phyloP scores from a whole-genome alignment of 1,140 invertebrate genomes.

The Aculops lycopersici region DNA sequence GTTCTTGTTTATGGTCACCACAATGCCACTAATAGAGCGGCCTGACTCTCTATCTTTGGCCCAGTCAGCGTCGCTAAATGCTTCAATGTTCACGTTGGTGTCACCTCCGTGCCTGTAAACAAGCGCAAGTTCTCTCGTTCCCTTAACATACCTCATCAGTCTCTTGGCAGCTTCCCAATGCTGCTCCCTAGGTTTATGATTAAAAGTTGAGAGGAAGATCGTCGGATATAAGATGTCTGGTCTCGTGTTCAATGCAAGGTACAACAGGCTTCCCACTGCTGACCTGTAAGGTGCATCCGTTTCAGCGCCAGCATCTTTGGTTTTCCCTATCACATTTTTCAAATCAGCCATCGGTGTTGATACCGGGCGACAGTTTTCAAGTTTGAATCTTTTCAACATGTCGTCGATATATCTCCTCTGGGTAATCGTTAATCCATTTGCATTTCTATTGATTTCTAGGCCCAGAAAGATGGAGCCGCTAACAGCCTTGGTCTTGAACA shows the following conservation, averaged over 20 bases:
- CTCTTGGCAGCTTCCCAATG: conserved; percentile 14
- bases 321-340: not conserved
- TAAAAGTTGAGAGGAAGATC: conserved; percentile 18
- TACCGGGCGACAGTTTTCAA: conserved; percentile 11
- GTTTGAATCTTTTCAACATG: conserved; percentile 10
- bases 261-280: conserved; percentile 14
- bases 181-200: conserved; percentile 1
- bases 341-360: conserved; percentile 12
- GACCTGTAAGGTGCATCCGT: conserved; percentile 10
- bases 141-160: conserved; percentile 9
- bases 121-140: conserved; percentile 12
- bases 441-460: conserved; percentile 2
- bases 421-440: conserved; percentile 1
- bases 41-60: conserved; percentile 3
- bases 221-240: conserved; percentile 19
- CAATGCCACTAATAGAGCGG: not conserved
- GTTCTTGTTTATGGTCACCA: conserved; percentile 12
- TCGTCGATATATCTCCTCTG: not conserved
- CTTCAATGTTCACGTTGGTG: not conserved
- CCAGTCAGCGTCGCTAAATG: conserved; percentile 5
- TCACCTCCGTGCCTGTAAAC: not conserved
- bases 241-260: conserved; percentile 15
- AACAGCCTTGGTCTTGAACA: conserved; percentile 10
- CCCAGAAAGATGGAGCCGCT: conserved; percentile 1
- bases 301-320: not conserved